These are phyloP conservation scores for Lochmaea crataegi DNA, from an alignment of 2,888 invertebrate species.

Conservation along the genomic window DNA sequence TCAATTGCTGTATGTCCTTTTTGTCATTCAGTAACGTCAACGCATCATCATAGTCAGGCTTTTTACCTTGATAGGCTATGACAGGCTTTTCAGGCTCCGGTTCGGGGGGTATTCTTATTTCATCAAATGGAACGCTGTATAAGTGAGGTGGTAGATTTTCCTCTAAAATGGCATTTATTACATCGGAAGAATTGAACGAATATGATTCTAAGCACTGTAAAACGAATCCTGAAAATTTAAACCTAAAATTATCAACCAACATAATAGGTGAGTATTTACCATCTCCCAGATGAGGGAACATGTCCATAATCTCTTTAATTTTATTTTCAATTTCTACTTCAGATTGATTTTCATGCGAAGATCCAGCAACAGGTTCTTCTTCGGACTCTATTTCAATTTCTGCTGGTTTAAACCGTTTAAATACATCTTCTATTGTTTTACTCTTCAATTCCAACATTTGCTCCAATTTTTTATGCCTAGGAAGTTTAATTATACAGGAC, in stretches of 20 bases:
- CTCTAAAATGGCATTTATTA: conserved; percentile 87
- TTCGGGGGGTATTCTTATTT: conserved; percentile 73
- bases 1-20: conserved; percentile 65
- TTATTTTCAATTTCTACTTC: conserved; percentile 62
- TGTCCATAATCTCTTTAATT: conserved; percentile 65
- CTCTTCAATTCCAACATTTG: conserved; percentile 46
- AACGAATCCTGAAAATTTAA: conserved; percentile 66
- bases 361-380: conserved; percentile 40
- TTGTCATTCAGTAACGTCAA: conserved; percentile 79
- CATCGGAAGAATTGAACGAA: conserved; percentile 78
- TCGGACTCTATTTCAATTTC: conserved; percentile 39
- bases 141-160: conserved; percentile 71
- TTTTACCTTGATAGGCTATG: conserved; percentile 69
- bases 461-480: conserved; percentile 50
- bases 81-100: conserved; percentile 56
- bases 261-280: conserved; percentile 61
- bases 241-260: not conserved
- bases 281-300: conserved; percentile 86
- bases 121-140: conserved; percentile 58
- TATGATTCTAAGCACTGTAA: conserved; percentile 82
- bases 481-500: conserved; percentile 56
- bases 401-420: conserved; percentile 48
- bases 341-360: conserved; percentile 33
- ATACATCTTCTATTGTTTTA: conserved; percentile 48
- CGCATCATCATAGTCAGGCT: conserved; percentile 72